Conservation (phyloP, 2,888 invertebrate species). For the Cynaeus angustus region DNA sequence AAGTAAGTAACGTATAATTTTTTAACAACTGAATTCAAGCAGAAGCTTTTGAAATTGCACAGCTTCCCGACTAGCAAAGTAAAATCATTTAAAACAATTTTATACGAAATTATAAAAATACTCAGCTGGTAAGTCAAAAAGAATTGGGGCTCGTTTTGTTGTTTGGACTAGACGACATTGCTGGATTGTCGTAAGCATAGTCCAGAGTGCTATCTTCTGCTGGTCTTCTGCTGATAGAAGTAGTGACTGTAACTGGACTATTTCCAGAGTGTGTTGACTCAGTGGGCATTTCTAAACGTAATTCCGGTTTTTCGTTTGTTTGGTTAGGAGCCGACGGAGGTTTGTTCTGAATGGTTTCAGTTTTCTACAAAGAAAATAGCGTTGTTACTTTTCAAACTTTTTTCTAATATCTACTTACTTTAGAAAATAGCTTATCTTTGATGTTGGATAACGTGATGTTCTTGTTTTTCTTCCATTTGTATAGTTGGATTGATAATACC, state of each 20-base stretch:
- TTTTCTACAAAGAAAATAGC: slow-evolving; percentile 51
- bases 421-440: slow-evolving; percentile 62
- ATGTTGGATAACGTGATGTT: slow-evolving; percentile 65
- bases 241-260: slow-evolving; percentile 77
- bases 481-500: slow-evolving; percentile 62
- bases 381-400: background rate
- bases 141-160: slow-evolving; percentile 26
- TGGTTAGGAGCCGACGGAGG: slow-evolving; percentile 40
- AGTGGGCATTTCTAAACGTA: slow-evolving; percentile 61
- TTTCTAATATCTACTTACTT: slow-evolving; percentile 51
- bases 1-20: slow-evolving; percentile 2
- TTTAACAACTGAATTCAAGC: background rate
- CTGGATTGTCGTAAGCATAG: slow-evolving; percentile 87
- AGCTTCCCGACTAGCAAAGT: slow-evolving; percentile 44
- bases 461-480: slow-evolving; percentile 67
- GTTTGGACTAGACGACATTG: slow-evolving; percentile 70
- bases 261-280: slow-evolving; percentile 63
- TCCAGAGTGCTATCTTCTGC: slow-evolving; percentile 84
- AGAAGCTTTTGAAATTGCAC: slow-evolving; percentile 44
- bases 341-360: slow-evolving; percentile 52
- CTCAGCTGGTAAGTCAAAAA: slow-evolving; percentile 14
- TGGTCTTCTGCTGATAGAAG: slow-evolving; percentile 82
- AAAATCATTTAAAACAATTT: slow-evolving; percentile 8
- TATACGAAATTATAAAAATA: slow-evolving; percentile 1
- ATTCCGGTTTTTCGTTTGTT: slow-evolving; percentile 55